These are phyloP conservation scores for Asarcornis scutulata DNA, from an alignment of 2,113 vertebrate species.

Conservation along the genomic window DNA sequence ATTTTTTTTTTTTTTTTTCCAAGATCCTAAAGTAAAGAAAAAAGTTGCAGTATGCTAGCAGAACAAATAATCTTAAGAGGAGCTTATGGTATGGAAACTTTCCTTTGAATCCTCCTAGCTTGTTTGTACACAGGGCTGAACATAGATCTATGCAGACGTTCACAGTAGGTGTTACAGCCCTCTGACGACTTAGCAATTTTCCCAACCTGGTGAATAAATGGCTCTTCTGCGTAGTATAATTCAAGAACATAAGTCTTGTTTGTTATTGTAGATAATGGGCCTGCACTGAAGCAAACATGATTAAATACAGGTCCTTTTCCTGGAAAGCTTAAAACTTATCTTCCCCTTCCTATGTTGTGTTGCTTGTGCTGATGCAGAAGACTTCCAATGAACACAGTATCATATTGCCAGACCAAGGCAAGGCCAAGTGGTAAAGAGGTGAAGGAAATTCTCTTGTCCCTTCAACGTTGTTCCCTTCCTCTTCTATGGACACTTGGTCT, in stretches of 20 bases:
- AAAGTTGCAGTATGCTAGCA: neutral
- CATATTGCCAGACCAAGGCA: neutral
- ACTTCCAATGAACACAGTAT: neutral
- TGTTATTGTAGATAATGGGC: constrained; percentile 28
- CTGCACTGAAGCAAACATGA: constrained; percentile 4
- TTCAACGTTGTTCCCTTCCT: neutral
- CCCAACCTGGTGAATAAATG: constrained; percentile 52
- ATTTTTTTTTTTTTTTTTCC: neutral
- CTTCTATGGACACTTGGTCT: neutral
- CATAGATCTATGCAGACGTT: constrained; percentile 14
- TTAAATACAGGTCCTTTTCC: neutral
- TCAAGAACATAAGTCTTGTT: constrained; percentile 28
- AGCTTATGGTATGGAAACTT: constrained; percentile 58
- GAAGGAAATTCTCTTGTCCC: neutral
- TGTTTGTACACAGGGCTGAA: constrained; percentile 49
- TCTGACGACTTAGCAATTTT: constrained; percentile 52
- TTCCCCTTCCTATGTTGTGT: neutral
- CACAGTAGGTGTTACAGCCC: constrained; percentile 37
- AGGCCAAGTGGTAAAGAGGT: neutral
- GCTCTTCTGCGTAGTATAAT: constrained; percentile 38
- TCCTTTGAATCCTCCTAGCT: constrained; percentile 1
- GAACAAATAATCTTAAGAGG: constrained; percentile 50
- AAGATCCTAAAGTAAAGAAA: constrained; percentile 5
- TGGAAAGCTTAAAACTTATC: neutral
- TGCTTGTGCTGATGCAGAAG: neutral